These are phyloP conservation scores for Typhlomys cinereus DNA, from an alignment of 2,113 vertebrate species.

Conservation along the genomic window DNA sequence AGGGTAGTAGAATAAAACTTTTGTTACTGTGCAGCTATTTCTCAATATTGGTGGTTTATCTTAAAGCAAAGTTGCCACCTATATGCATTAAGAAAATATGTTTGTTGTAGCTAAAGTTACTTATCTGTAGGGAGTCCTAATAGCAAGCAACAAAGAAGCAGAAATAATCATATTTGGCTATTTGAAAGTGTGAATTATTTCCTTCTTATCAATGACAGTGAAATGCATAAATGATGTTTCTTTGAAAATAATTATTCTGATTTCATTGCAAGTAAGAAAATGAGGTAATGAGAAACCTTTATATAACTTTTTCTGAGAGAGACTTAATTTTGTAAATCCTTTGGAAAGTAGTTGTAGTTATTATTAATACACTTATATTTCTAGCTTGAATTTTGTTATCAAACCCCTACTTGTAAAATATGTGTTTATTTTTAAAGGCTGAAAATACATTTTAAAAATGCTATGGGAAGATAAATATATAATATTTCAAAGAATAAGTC, in stretches of 20 bases:
- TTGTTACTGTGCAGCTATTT: background rate
- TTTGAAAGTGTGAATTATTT: conserved; percentile 36
- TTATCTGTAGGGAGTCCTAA: background rate
- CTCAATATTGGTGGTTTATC: background rate
- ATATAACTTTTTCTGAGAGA: background rate
- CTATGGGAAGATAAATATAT: conserved; percentile 30
- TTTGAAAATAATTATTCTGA: conserved; percentile 19
- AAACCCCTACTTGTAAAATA: conserved; percentile 10
- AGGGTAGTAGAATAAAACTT: background rate
- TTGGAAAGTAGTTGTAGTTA: background rate
- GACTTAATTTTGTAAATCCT: background rate
- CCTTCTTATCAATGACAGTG: conserved; percentile 14
- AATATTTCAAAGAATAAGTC: conserved; percentile 33
- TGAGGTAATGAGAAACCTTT: background rate
- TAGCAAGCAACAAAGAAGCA: background rate
- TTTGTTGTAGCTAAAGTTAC: conserved; percentile 19
- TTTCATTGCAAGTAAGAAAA: background rate
- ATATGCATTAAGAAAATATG: background rate
- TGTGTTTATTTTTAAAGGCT: conserved; percentile 21
- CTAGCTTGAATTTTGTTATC: conserved; percentile 26
- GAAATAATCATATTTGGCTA: conserved; percentile 5
- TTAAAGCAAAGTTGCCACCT: background rate
- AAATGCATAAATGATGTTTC: background rate
- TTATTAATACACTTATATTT: background rate
- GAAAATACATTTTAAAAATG: conserved; percentile 5